Evolutionary conservation across 2,797 vertebrate species (phyloP).

Genomic region (Heteromormyrus szaboi): DNA sequence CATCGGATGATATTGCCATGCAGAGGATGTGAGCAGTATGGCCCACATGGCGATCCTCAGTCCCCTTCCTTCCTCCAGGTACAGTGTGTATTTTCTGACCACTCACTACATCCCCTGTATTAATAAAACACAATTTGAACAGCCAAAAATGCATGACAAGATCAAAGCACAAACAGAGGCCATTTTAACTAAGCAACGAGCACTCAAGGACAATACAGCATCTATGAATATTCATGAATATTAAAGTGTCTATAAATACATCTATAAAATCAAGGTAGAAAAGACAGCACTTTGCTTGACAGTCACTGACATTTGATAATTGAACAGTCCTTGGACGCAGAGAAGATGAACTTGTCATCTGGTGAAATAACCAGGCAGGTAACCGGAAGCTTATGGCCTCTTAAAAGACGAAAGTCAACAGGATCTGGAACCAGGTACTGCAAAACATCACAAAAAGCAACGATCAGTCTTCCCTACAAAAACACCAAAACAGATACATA

Average conservation of each 20-base stretch:
- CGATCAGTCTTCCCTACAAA: background rate
- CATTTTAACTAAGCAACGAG: background rate
- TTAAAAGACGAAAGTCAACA: conserved; percentile 70
- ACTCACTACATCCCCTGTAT: conserved; percentile 77
- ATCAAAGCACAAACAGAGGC: background rate
- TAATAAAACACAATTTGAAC: background rate
- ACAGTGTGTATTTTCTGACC: conserved; percentile 80
- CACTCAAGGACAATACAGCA: background rate
- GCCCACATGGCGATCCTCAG: conserved; percentile 66
- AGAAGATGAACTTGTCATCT: conserved; percentile 83
- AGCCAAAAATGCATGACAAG: background rate
- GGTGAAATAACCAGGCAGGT: conserved; percentile 84
- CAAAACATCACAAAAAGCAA: conserved; percentile 14
- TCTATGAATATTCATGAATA: background rate
- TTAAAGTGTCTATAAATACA: background rate
- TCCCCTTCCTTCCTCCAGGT: conserved; percentile 73
- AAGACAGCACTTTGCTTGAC: background rate
- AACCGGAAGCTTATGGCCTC: conserved; percentile 84
- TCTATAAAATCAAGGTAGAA: background rate
- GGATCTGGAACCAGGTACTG: conserved; percentile 74
- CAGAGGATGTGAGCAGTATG: conserved; percentile 79
- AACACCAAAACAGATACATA: background rate
- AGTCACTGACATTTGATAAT: conserved; percentile 85
- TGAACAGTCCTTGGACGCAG: conserved; percentile 86
- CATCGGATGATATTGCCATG: conserved; percentile 87